These are phyloP conservation scores for Resseliella maxima DNA, from an alignment of 2,888 invertebrate species.

Conservation along the genomic window DNA sequence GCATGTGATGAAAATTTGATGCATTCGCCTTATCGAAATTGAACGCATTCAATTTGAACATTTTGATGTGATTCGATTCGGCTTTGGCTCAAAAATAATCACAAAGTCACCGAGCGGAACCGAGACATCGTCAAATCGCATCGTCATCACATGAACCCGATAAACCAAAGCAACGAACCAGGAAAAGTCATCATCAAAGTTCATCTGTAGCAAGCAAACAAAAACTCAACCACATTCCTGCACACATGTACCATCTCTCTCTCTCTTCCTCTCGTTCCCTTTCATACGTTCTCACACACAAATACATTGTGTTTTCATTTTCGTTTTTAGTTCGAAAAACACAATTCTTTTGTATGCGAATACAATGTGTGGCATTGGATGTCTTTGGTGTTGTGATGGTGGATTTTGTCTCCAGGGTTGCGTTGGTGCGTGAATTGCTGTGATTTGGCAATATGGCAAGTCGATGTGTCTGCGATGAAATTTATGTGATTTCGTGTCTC, in stretches of 20 bases:
- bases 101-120: background rate
- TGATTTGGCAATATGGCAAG: background rate
- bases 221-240: background rate
- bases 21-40: background rate
- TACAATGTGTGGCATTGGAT: background rate
- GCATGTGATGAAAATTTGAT: conserved; percentile 37
- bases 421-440: background rate
- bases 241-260: too few species aligned
- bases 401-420: conserved; percentile 12
- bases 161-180: conserved; percentile 22
- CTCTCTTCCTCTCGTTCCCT: too few species aligned
- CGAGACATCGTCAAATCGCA: conserved; percentile 7
- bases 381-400: background rate
- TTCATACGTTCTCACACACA: too few species aligned
- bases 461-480: background rate
- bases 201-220: conserved; percentile 24
- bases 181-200: conserved; percentile 44
- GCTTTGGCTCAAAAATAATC: background rate
- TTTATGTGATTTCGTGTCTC: conserved; percentile 34
- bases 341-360: background rate
- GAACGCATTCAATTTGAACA: background rate
- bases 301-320: background rate
- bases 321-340: background rate
- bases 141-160: conserved; percentile 30
- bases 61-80: background rate